These are phyloP conservation scores for Chelonoidis abingdonii DNA, from an alignment of 2,113 vertebrate genomes.

Conservation along the genomic window DNA sequence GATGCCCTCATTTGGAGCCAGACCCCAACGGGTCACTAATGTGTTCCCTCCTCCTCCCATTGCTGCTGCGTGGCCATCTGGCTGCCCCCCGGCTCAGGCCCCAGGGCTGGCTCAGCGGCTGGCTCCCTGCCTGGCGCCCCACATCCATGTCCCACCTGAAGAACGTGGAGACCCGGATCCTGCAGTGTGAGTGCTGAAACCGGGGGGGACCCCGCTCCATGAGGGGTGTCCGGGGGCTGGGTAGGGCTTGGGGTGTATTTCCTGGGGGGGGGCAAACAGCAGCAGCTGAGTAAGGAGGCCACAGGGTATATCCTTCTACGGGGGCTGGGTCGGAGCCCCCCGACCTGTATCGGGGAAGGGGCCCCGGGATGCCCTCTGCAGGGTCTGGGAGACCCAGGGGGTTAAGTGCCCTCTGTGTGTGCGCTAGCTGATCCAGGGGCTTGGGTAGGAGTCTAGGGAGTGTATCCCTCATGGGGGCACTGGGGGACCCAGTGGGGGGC, in stretches of 20 bases:
- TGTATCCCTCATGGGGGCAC: background rate
- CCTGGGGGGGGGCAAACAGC: background rate
- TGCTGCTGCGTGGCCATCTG: background rate
- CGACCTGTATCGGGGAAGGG: background rate
- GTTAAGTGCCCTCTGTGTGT: too few species aligned
- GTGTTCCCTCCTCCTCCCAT: background rate
- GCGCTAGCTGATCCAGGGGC: background rate
- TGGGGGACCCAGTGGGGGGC: background rate
- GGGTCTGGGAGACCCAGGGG: background rate
- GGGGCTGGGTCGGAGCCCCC: background rate
- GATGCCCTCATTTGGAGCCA: too few species aligned
- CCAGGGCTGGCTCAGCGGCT: conserved; percentile 83
- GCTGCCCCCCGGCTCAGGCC: conserved; percentile 65
- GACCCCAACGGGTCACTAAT: too few species aligned
- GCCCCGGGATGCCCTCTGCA: fast-evolving
- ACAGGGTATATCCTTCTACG: background rate
- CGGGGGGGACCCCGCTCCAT: background rate
- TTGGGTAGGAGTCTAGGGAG: background rate
- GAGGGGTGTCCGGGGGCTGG: background rate
- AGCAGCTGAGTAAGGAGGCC: background rate
- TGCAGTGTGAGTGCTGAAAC: conserved; percentile 83
- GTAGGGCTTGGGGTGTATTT: background rate
- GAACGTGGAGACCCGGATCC: conserved; percentile 89
- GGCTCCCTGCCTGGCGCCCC: conserved; percentile 91
- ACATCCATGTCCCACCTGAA: conserved; percentile 94